Base-by-base conservation (phyloP, 2,888 invertebrate genomes). In the Hermaeophaga mercurialis region DNA sequence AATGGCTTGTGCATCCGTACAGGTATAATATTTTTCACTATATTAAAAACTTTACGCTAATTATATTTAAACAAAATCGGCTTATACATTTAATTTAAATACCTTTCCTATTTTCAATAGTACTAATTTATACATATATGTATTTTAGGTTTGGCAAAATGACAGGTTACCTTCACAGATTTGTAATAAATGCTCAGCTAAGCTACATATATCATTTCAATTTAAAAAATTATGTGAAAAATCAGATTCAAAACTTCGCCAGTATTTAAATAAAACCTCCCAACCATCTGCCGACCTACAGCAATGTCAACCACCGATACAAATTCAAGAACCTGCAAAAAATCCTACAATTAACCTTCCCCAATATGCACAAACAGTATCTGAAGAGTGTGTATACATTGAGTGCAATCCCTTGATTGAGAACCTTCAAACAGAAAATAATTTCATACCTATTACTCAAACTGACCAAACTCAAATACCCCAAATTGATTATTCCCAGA, bases 91-190 rank as follows among this genome's bases (percentile, higher is more conserved):
- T 12, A 8, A 4, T 53, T 63, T 65, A 22, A 49, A 80, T n/a
- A n/a, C n/a, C n/a, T n/a, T n/a, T n/a, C n/a, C n/a, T n/a, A n/a
- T n/a, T n/a, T n/a, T n/a, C n/a, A n/a, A n/a, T n/a, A n/a, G n/a
- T n/a, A n/a, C n/a, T n/a, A n/a, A n/a, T n/a, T n/a, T n/a, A n/a
- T n/a, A n/a, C n/a, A n/a, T n/a, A n/a, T n/a, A n/a, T n/a, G n/a
- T n/a, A n/a, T n/a, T n/a, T n/a, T n/a, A n/a, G 80, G 79, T 80
- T 11, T 78, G 78, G 79, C 79, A 77, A 66, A 78, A 78, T 61
- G 80, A 80, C 66, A 75, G 77, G 26, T 62, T 80, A 26, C 80
- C 80, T 14, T 64, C 72, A 15, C 77, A 78, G 67, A 79, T 80
- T 47, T 80, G 80, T 62, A 76, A 78, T 48, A 78, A 77, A 67